A percentile compares a stretch with the other conserved stretches of the same genome.
These are phyloP conservation scores for Drosophila villosipedis DNA, from an alignment of 2,888 invertebrate genomes.

Conservation along the genomic window DNA sequence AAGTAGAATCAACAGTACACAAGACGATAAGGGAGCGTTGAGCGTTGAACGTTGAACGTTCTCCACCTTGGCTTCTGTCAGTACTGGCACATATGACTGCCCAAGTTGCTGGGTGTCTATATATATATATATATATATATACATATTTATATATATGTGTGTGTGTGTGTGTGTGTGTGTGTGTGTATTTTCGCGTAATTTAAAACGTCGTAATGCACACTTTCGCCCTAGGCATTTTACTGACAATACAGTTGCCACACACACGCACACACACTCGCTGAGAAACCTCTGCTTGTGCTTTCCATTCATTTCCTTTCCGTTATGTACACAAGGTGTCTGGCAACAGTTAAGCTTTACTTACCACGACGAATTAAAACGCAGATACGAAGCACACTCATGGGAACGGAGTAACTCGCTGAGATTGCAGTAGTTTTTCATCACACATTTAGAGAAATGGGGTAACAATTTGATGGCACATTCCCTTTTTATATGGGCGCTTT, in stretches of 20 bases:
- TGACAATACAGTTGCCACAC: constrained; percentile 73
- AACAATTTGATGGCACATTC: background rate
- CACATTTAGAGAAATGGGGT: constrained; percentile 26
- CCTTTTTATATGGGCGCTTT: background rate
- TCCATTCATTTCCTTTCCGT: constrained; percentile 20
- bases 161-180: constrained; percentile 33
- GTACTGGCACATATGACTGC: constrained; percentile 10
- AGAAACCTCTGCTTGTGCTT: constrained; percentile 20
- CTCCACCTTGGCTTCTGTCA: constrained; percentile 41
- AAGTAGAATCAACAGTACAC: constrained; percentile 52
- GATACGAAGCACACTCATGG: constrained; percentile 1
- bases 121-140: background rate
- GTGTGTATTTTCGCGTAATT: constrained; percentile 72
- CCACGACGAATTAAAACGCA: constrained; percentile 62
- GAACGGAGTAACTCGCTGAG: constrained; percentile 68
- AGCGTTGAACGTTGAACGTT: constrained; percentile 33
- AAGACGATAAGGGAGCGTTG: constrained; percentile 17
- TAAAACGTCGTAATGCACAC: constrained; percentile 81
- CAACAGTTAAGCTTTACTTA: constrained; percentile 79
- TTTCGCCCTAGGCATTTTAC: constrained; percentile 78
- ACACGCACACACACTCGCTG: constrained; percentile 35
- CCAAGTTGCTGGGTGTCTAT: constrained; percentile 1
- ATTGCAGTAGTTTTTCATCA: constrained; percentile 48
- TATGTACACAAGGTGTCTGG: constrained; percentile 75
- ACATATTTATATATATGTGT: background rate